phyloP scores from a whole-genome alignment of 1,140 invertebrate species.

The Bombus difficillimus region DNA sequence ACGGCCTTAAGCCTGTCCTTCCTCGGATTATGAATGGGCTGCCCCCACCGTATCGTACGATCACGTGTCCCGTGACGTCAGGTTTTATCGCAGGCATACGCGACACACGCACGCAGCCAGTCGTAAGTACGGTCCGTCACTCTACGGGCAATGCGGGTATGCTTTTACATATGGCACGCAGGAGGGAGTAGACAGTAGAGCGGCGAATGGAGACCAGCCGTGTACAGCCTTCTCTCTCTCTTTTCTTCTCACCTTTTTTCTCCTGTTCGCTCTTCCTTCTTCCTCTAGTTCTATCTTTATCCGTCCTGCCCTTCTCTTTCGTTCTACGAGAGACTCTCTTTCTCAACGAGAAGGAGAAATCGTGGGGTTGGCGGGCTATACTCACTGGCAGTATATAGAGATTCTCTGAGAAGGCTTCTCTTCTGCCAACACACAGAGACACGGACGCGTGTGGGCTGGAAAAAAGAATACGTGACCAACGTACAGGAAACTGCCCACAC shows the following conservation, averaged over 20 bases:
- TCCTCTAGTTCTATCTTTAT: background rate
- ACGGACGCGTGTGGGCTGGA: slow-evolving; percentile 65
- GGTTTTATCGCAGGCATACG: slow-evolving; percentile 61
- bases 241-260: background rate
- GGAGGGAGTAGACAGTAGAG: slow-evolving; percentile 14
- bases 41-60: slow-evolving; percentile 58
- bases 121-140: slow-evolving; percentile 50
- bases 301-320: background rate
- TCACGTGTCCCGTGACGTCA: slow-evolving; percentile 76
- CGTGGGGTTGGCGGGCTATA: slow-evolving; percentile 3
- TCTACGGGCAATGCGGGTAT: slow-evolving; percentile 31
- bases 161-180: slow-evolving; percentile 44
- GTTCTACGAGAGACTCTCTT: background rate
- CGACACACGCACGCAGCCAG: slow-evolving; percentile 54
- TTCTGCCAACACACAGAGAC: slow-evolving; percentile 45
- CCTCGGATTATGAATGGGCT: slow-evolving; percentile 79
- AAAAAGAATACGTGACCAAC: slow-evolving; percentile 74
- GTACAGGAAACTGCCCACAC: slow-evolving; percentile 76
- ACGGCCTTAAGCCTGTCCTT: slow-evolving; percentile 80
- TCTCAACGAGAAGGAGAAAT: slow-evolving; percentile 21
- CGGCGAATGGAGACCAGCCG: background rate
- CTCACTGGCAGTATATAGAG: slow-evolving; percentile 12
- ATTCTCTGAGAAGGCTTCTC: slow-evolving; percentile 38
- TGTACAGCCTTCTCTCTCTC: background rate
- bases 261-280: background rate